A percentile compares a stretch with the other conserved stretches of the same genome.
Evolutionary conservation across 2,888 invertebrate genomes (phyloP).

Genomic region (Nysson spinosus): DNA sequence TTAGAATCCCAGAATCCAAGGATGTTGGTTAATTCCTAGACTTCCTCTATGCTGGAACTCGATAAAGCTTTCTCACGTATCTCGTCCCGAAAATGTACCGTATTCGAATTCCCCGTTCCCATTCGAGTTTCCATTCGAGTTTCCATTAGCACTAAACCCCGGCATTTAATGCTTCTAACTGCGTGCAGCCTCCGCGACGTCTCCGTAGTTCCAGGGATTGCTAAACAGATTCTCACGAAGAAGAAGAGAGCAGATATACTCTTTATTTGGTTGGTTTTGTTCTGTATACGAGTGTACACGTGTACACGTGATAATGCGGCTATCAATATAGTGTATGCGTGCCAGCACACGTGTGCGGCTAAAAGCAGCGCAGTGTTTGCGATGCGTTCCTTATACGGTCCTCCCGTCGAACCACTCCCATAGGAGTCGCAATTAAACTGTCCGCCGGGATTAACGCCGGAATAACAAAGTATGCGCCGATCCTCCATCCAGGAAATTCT

Average conservation of each 20-base stretch:
- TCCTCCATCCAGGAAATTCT: too few species aligned
- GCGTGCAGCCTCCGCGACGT: slow-evolving; percentile 15
- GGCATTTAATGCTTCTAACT: slow-evolving; percentile 32
- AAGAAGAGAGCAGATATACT: slow-evolving; percentile 16
- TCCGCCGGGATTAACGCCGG: slow-evolving; percentile 44
- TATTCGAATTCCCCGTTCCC: slow-evolving; percentile 2
- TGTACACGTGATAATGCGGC: slow-evolving; percentile 36
- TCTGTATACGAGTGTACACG: neutral
- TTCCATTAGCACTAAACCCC: slow-evolving; percentile 41
- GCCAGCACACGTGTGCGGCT: slow-evolving; percentile 37
- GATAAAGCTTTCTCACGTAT: too few species aligned
- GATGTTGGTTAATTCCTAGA: too few species aligned
- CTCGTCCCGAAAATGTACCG: too few species aligned
- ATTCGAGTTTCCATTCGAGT: slow-evolving; percentile 11
- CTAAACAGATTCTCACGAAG: slow-evolving; percentile 22
- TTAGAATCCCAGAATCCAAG: too few species aligned
- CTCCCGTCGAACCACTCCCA: slow-evolving; percentile 44
- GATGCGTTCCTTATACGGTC: slow-evolving; percentile 38
- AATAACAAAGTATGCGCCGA: too few species aligned
- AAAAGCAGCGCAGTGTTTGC: slow-evolving; percentile 13
- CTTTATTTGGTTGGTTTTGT: slow-evolving; percentile 38
- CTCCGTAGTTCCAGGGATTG: slow-evolving; percentile 32
- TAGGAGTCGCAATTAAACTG: slow-evolving; percentile 50
- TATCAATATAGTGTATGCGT: slow-evolving; percentile 47
- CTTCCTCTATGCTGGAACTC: too few species aligned